Evolutionary conservation across 2,113 vertebrate genomes (phyloP).

Genomic region (Empidonax traillii): DNA sequence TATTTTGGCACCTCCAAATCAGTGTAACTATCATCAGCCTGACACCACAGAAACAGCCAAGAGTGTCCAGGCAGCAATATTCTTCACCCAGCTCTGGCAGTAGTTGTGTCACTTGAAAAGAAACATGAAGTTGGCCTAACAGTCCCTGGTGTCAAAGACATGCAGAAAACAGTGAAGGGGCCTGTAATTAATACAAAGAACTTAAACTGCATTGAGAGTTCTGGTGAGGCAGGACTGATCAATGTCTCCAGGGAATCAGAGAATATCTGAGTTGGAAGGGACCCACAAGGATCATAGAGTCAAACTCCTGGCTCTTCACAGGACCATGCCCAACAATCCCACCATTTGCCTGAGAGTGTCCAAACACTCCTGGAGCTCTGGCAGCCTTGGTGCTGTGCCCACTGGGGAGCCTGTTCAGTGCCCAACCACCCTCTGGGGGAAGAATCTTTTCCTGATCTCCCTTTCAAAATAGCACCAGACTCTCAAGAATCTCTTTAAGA

Average conservation of each 20-base stretch:
- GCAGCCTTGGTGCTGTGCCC: not conserved
- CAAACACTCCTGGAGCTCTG: not conserved
- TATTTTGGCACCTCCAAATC: not conserved
- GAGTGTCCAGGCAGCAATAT: not conserved
- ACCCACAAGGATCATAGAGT: not conserved
- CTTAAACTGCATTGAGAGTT: not conserved
- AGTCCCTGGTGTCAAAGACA: not conserved
- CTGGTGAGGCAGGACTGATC: not conserved
- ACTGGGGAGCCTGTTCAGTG: not conserved
- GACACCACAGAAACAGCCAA: not conserved
- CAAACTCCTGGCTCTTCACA: not conserved
- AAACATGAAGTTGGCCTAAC: not conserved
- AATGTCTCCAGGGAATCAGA: not conserved
- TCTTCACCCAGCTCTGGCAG: not conserved
- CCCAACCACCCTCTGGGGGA: not conserved
- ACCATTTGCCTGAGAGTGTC: not conserved
- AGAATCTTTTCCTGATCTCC: not conserved
- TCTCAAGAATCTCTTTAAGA: not conserved
- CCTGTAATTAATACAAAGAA: not conserved
- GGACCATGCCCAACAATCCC: not conserved
- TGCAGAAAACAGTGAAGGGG: not conserved
- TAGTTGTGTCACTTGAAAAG: not conserved
- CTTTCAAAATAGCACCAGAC: not conserved
- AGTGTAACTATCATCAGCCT: not conserved
- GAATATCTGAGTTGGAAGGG: not conserved